Percentiles rank a stretch among this genome's conserved stretches.
phyloP scores from a whole-genome alignment of 2,113 vertebrate genomes.

The Pedetes capensis region DNA sequence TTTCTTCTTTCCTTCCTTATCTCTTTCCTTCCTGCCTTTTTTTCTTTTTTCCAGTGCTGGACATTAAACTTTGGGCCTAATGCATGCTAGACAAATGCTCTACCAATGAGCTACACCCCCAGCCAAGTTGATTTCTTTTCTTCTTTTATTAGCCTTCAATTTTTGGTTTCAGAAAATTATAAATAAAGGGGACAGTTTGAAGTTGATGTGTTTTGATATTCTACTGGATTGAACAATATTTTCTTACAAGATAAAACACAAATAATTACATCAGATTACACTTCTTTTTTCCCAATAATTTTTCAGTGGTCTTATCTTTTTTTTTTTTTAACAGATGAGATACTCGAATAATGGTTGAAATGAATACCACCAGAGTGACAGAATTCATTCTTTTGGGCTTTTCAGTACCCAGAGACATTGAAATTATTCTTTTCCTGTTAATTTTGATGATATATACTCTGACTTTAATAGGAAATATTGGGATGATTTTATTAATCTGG shows the following conservation, averaged over 20 bases:
- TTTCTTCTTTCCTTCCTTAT: background rate
- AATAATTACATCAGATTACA: too few species aligned
- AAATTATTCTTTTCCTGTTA: slow-evolving; percentile 48
- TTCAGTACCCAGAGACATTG: background rate
- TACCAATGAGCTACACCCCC: background rate
- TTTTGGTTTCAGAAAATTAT: background rate
- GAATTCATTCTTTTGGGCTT: slow-evolving; percentile 64
- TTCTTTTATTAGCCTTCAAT: background rate
- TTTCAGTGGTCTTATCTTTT: background rate
- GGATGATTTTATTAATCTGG: slow-evolving; percentile 53
- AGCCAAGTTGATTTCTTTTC: background rate
- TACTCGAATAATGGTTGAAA: background rate
- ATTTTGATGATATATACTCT: slow-evolving; percentile 30
- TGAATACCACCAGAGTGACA: background rate
- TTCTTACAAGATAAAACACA: background rate
- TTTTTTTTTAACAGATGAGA: background rate
- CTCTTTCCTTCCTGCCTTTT: too few species aligned
- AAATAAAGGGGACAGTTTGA: background rate
- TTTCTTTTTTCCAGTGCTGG: too few species aligned
- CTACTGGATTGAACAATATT: background rate
- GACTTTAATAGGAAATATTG: slow-evolving; percentile 54
- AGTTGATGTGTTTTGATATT: background rate
- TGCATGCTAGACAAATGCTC: background rate
- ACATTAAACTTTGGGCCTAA: too few species aligned
- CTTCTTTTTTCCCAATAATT: background rate